Evolutionary conservation across 1,140 invertebrate genomes (phyloP), one percentile per base, ranked within the genome.

Genomic region (Monomorium pharaonis): DNA sequence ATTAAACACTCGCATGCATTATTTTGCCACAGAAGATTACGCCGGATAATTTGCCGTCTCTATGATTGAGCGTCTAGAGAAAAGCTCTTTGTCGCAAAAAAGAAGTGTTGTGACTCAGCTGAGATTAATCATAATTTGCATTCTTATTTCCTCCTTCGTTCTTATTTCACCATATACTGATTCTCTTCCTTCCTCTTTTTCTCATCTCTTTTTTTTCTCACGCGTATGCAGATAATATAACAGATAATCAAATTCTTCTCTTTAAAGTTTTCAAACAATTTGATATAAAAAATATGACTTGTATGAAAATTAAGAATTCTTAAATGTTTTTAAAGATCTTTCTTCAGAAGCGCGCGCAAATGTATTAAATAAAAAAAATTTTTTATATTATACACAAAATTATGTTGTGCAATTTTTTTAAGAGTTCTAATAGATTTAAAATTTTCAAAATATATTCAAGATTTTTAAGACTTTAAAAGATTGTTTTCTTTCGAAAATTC

Each of bases 11-110:
- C 33, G 63, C 54, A 51, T 75, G 54, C 65, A 84, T 78, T 86
- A 88, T 86, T 83, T 67, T 70, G 65, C 54, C 77, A 87, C 51
- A 77, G 37, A 30, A 44, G 67, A 91, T 77, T 86, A 75, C n/a
- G 84, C 63, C 33, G 49, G 86, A 44, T 86, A 90, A 91, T 91
- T 69, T 37, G 67, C 47, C 37, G 54, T 54, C 33, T 72, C 10
- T 67, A 18, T 80, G 49, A 85, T 37, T 44, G 84, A 80, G 30
- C 69, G 24, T 16, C 37, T 30, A 30, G 7, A 72, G 14, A 47
- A n/a, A 74, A 42, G 24, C 47, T 58, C 16, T 58, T 58, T 67
- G 21, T 44, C 24, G 9, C 62, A 37, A 37, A 42, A 78, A 51
- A 72, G 65, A 56, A 81, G 56, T 24, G 33, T 77, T 37, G 44